A percentile compares a stretch with the other conserved stretches of the same genome.
phyloP scores from a whole-genome alignment of 2,888 invertebrate species.

The Nysson spinosus region DNA sequence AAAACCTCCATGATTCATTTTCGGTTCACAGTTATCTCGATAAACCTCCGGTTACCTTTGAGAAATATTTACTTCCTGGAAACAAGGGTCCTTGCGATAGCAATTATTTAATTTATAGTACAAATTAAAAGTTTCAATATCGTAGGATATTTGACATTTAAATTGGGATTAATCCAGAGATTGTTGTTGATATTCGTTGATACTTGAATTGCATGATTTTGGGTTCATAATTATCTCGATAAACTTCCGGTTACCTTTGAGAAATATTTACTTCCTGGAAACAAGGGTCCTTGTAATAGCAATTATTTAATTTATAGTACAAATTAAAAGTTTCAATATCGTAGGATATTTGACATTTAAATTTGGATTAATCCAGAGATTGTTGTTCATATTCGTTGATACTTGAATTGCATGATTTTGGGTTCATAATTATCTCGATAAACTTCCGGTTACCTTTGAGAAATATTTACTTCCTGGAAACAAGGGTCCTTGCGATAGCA shows the following conservation, averaged over 20 bases:
- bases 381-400: too few relatives aligned
- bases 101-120: too few relatives aligned
- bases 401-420: too few relatives aligned
- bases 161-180: too few relatives aligned
- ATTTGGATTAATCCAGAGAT: too few relatives aligned
- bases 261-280: not conserved
- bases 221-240: slow-evolving; percentile 8
- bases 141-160: too few relatives aligned
- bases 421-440: slow-evolving; percentile 10
- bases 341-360: too few relatives aligned
- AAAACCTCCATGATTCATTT: slow-evolving; percentile 32
- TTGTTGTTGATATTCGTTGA: too few relatives aligned
- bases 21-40: slow-evolving; percentile 11
- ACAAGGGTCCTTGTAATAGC: not conserved
- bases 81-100: not conserved
- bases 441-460: not conserved
- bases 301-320: too few relatives aligned
- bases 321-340: too few relatives aligned
- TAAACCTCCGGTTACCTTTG: not conserved
- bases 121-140: too few relatives aligned
- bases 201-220: too few relatives aligned
- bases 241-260: not conserved
- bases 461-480: not conserved
- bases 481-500: not conserved
- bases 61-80: not conserved